A percentile compares a stretch with the other conserved stretches of the same genome.
Evolutionary conservation across 30 jellyfish, hydroid and myxozoan species (phyloP).

Genomic region (Aurelia aurita complex sp. Pacific): DNA sequence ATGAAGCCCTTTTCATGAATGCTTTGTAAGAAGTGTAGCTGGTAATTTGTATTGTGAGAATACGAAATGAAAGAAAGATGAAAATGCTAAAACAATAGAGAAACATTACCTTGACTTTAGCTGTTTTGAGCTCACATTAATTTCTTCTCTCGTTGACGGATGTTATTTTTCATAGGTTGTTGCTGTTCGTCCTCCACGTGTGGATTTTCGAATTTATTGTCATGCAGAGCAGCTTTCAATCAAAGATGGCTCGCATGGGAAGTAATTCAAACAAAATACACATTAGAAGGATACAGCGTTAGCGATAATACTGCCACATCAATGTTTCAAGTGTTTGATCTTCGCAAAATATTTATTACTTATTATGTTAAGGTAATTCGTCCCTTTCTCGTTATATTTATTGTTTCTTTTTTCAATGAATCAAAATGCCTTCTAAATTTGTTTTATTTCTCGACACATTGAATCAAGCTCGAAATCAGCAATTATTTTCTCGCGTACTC

Average conservation of each 20-base stretch:
- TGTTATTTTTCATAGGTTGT: slow-evolving; percentile 15
- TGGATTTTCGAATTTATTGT: slow-evolving; percentile 49
- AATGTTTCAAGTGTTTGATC: slow-evolving; percentile 94
- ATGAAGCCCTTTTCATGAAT: too few relatives aligned
- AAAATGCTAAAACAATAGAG: too few relatives aligned
- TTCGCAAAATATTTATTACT: slow-evolving; percentile 88
- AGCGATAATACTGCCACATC: slow-evolving; percentile 95
- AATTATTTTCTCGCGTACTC: too few relatives aligned
- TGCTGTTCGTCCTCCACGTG: slow-evolving; percentile 80
- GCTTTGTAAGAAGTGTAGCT: too few relatives aligned
- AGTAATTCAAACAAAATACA: slow-evolving; percentile 87
- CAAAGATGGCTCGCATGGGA: slow-evolving; percentile 99
- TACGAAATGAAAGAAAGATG: too few relatives aligned
- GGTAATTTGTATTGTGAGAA: too few relatives aligned
- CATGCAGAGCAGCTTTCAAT: slow-evolving; percentile 87
- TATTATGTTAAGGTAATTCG: slow-evolving; percentile 83
- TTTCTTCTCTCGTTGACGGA: background rate
- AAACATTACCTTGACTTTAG: too few relatives aligned
- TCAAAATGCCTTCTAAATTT: too few relatives aligned
- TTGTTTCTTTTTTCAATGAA: too few relatives aligned
- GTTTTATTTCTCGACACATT: too few relatives aligned
- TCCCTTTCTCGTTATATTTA: background rate
- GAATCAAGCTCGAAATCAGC: too few relatives aligned
- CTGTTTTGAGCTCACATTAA: too few relatives aligned
- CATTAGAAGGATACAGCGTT: slow-evolving; percentile 93